Base-by-base conservation (phyloP, 2,888 invertebrate species). In the Nomada goodeniana region DNA sequence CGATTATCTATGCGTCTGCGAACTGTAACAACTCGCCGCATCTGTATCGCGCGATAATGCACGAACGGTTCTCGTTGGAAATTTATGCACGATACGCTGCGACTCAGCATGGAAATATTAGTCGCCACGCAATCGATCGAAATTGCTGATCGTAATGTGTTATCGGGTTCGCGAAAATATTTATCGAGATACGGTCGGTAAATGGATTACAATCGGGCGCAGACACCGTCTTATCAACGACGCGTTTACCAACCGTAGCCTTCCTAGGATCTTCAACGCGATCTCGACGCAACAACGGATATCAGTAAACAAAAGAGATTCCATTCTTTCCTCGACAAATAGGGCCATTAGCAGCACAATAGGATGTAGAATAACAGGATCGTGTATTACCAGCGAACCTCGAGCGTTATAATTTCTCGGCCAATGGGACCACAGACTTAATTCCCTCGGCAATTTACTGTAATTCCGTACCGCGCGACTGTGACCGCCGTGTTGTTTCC, bases 161-260 rank as follows among this genome's bases (percentile, higher is more conserved):
- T 78, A 79, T 70, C 79, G n/a, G 5, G 0, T 7, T 53, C 7
- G 9, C 57, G 79, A 79, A 70, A 79, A 78, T 64, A 18, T 79
- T 59, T 9, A 23, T 52, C 5, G 18, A 4, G 63, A 79, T 79
- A 63, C 11, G 1, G 15, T 1, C 44, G 47, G 18, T 47, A 7
- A 53, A 59, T 11, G 23, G 23, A 36, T 50, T 76, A 18, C 36
- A 44, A 69, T 44, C n/a, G 52, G n/a, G n/a, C 50, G 26, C n/a
- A 42, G 60, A 42, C 11, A 3, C 9, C 13, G 2, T 13, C 36
- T 60, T 69, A 69, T 75, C 70, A 53, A 52, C 42, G 29, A 52
- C 29, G 5, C 3, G 15, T 47, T 36, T 44, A 23, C 9, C 29
- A 26, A 11, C 20, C 13, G 59, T 2, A 10, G 1, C 44, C 18